Conservation (phyloP, 2,113 vertebrate species). For the Eleginops maclovinus region DNA sequence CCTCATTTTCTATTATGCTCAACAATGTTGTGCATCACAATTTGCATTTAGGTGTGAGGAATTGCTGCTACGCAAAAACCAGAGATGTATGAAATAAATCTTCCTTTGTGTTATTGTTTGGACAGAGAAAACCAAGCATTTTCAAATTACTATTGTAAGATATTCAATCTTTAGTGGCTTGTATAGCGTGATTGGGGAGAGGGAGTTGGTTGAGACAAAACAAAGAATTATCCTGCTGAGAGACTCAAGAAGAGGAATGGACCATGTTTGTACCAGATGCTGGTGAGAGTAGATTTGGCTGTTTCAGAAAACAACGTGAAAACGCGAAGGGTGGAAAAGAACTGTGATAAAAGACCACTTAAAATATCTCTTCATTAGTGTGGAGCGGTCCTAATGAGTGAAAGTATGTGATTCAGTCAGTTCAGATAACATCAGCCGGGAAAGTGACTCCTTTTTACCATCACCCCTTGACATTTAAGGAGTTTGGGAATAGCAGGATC, state of each 20-base stretch:
- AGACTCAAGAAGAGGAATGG: not conserved
- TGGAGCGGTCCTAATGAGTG: not conserved
- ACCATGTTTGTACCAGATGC: constrained; percentile 52
- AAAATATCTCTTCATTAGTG: not conserved
- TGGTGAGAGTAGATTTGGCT: not conserved
- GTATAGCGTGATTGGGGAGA: not conserved
- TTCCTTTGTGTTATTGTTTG: too few relatives aligned
- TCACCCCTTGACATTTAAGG: not conserved
- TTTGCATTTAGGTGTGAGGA: too few relatives aligned
- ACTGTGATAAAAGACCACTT: constrained; percentile 5
- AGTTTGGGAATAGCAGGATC: not conserved
- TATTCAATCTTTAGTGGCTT: constrained; percentile 4
- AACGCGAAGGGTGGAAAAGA: not conserved
- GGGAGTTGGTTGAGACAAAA: constrained; percentile 3
- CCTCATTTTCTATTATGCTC: too few relatives aligned
- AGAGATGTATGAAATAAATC: too few relatives aligned
- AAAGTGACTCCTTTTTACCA: not conserved
- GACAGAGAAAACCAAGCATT: too few relatives aligned
- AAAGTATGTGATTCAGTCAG: constrained; percentile 19
- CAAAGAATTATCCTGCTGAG: constrained; percentile 28
- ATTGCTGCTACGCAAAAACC: too few relatives aligned
- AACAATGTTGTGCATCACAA: too few relatives aligned
- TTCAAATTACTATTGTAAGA: not conserved
- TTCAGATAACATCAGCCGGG: not conserved
- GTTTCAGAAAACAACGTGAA: constrained; percentile 20